phyloP scores from a whole-genome alignment of 2,888 invertebrate genomes.

The Endomychus coccineus region DNA sequence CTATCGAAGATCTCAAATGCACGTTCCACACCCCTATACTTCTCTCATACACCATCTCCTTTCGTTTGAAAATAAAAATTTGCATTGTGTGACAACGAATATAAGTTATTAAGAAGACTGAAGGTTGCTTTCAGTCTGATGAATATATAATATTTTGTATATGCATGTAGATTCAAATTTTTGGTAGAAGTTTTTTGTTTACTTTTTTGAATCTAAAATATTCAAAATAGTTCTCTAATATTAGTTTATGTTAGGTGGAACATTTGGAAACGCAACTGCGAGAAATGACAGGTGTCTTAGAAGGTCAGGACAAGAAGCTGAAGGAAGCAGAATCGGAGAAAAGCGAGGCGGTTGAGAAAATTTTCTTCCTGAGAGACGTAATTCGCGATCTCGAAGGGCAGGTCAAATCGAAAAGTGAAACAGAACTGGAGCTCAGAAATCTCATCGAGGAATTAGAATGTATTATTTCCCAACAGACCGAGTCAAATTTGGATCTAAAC shows the following conservation, averaged over 20 bases:
- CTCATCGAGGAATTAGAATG: slow-evolving; percentile 40
- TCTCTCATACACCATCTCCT: too few relatives aligned
- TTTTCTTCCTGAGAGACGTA: slow-evolving; percentile 65
- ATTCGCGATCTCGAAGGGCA: slow-evolving; percentile 71
- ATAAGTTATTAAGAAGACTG: too few relatives aligned
- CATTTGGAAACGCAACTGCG: slow-evolving; percentile 68
- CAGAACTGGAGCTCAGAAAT: slow-evolving; percentile 48
- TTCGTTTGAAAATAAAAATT: too few relatives aligned
- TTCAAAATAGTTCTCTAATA: too few relatives aligned
- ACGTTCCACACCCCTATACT: too few relatives aligned
- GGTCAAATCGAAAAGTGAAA: slow-evolving; percentile 57
- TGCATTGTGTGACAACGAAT: too few relatives aligned
- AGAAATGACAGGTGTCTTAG: slow-evolving; percentile 57
- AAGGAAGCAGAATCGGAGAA: slow-evolving; percentile 63
- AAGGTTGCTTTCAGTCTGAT: too few relatives aligned
- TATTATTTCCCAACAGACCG: slow-evolving; percentile 39
- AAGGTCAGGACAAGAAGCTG: slow-evolving; percentile 55
- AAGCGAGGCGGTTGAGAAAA: slow-evolving; percentile 68
- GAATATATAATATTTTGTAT: too few relatives aligned
- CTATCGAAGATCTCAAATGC: too few relatives aligned
- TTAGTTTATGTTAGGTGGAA: slow-evolving; percentile 76
- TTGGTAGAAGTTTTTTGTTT: too few relatives aligned
- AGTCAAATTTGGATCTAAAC: not conserved
- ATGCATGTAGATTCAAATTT: too few relatives aligned
- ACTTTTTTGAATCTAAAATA: too few relatives aligned